Percentiles rank a stretch among this genome's conserved stretches.
Conservation (phyloP, 92 coral and sea anemone species). For the Virgularia gustaviana region DNA sequence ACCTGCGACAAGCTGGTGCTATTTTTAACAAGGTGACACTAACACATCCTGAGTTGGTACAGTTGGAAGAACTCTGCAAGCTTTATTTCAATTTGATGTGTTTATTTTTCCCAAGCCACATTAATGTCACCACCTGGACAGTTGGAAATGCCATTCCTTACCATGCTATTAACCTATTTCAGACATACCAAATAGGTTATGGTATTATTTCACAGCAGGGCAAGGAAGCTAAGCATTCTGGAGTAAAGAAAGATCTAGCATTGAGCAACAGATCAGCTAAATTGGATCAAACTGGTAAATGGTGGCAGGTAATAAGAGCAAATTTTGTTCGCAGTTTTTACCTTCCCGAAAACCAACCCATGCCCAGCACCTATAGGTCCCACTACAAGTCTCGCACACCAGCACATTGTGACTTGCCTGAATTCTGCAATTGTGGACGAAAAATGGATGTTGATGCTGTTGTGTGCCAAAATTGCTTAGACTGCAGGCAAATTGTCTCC, state of each 20-base stretch:
- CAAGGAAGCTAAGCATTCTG: constrained; percentile 55
- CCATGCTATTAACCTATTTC: constrained; percentile 45
- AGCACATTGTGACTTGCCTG: constrained; percentile 50
- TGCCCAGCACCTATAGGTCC: constrained; percentile 48
- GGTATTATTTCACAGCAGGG: constrained; percentile 54
- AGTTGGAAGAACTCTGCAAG: constrained; percentile 55
- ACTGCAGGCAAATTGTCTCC: constrained; percentile 38
- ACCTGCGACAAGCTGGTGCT: constrained; percentile 24
- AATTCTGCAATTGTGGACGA: constrained; percentile 56
- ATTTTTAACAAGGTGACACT: constrained; percentile 52
- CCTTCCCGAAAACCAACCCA: constrained; percentile 49
- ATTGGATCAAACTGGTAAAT: constrained; percentile 52
- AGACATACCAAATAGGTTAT: constrained; percentile 9
- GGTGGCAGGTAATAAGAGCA: constrained; percentile 62
- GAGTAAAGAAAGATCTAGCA: constrained; percentile 46
- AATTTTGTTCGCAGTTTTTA: constrained; percentile 54
- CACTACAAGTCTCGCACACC: constrained; percentile 54
- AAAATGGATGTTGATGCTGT: not conserved
- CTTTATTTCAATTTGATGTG: constrained; percentile 53
- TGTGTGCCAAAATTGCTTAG: constrained; percentile 32
- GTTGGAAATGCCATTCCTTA: constrained; percentile 57
- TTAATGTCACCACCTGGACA: constrained; percentile 56
- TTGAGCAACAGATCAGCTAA: constrained; percentile 52
- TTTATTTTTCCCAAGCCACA: constrained; percentile 50
- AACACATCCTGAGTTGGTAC: constrained; percentile 34